A percentile compares a stretch with the other conserved stretches of the same genome.
Conservation (phyloP, 2,113 vertebrate genomes). For the Strigops habroptila region DNA sequence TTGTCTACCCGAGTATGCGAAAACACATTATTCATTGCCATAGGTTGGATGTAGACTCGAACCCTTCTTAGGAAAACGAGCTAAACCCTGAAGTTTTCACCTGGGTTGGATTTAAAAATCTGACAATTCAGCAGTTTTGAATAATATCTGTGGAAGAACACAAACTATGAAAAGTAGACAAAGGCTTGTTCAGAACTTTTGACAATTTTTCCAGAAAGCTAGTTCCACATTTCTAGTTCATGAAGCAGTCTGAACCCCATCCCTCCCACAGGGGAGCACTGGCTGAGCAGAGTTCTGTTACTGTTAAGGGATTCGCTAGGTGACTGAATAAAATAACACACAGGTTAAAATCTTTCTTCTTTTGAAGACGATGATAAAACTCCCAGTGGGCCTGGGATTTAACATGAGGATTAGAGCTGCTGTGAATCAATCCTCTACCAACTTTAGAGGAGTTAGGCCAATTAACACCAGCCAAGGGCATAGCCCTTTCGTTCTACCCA, state of each 20-base stretch:
- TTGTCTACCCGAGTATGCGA: neutral
- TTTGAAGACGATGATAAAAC: slow-evolving; percentile 28
- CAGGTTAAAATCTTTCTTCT: slow-evolving; percentile 1
- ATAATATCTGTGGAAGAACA: neutral
- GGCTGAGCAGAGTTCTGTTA: neutral
- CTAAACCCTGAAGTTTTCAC: neutral
- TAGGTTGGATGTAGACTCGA: neutral
- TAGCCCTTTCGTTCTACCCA: slow-evolving; percentile 1
- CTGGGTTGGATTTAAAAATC: neutral
- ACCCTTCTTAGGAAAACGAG: neutral
- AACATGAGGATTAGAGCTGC: slow-evolving; percentile 24
- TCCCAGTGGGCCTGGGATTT: slow-evolving; percentile 20
- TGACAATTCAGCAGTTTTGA: neutral
- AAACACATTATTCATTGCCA: neutral
- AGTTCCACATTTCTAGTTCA: neutral
- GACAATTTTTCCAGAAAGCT: neutral
- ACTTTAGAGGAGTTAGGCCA: slow-evolving; percentile 1
- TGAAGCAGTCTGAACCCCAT: neutral
- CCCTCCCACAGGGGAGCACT: neutral
- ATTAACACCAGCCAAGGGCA: slow-evolving; percentile 38
- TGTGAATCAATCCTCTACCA: slow-evolving; percentile 38
- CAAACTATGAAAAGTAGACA: neutral
- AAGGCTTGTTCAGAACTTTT: neutral
- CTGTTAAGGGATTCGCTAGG: neutral
- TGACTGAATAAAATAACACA: neutral